Conservation (phyloP, 2,888 invertebrate genomes). For the Nomada fucata region DNA sequence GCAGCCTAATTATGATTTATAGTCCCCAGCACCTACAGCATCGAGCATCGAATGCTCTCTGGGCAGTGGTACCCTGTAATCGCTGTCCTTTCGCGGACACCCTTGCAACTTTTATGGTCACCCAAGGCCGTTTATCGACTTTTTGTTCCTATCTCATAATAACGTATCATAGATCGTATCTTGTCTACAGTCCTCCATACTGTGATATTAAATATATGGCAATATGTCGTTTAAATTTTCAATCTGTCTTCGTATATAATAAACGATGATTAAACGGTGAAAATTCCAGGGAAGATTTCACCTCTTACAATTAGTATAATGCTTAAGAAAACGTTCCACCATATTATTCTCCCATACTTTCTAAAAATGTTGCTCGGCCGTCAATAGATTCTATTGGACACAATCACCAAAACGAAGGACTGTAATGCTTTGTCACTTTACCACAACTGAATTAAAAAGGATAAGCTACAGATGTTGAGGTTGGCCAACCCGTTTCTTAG, state of each 20-base stretch:
- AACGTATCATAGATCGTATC: not conserved
- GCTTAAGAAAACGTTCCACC: too few relatives aligned
- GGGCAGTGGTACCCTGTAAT: conserved; percentile 63
- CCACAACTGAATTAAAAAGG: conserved; percentile 78
- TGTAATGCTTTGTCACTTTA: conserved; percentile 23
- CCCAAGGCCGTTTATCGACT: conserved; percentile 25
- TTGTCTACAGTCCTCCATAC: not conserved
- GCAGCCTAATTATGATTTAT: conserved; percentile 82
- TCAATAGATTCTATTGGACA: too few relatives aligned
- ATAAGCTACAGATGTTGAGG: conserved; percentile 83
- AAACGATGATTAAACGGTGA: too few relatives aligned
- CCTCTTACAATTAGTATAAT: too few relatives aligned
- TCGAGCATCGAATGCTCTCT: conserved; percentile 74
- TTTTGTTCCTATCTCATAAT: not conserved
- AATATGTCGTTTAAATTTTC: too few relatives aligned
- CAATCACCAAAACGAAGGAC: too few relatives aligned
- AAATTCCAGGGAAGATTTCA: too few relatives aligned
- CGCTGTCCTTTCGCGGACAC: conserved; percentile 59
- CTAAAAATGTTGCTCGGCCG: too few relatives aligned
- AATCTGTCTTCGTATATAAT: too few relatives aligned
- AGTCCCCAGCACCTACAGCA: conserved; percentile 75
- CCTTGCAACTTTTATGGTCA: conserved; percentile 37
- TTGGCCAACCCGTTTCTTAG: conserved; percentile 51
- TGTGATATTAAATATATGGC: not conserved
- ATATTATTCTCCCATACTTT: too few relatives aligned